Evolutionary conservation across 2,888 invertebrate species (phyloP).

Genomic region (Malthinus flaveolus): DNA sequence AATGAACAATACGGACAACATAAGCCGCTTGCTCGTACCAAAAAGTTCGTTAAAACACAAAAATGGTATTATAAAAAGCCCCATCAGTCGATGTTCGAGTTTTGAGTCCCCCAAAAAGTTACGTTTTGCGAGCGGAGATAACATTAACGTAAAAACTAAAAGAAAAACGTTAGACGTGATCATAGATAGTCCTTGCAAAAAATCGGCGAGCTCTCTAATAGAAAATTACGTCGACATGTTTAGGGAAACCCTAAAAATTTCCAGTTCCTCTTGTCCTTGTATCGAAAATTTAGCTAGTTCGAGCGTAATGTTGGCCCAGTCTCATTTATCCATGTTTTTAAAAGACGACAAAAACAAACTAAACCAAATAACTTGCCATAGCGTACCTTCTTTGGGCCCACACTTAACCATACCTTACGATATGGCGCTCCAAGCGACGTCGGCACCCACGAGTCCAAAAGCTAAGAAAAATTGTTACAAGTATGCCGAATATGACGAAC

Average conservation of each 20-base stretch:
- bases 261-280: conserved; percentile 74
- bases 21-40: conserved; percentile 50
- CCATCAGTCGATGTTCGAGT: conserved; percentile 71
- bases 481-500: conserved; percentile 45
- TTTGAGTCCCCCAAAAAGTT: conserved; percentile 83
- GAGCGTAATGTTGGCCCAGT: conserved; percentile 47
- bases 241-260: conserved; percentile 49
- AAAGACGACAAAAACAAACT: conserved; percentile 36
- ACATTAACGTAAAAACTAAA: conserved; percentile 57
- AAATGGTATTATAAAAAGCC: conserved; percentile 60
- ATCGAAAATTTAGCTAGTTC: conserved; percentile 62
- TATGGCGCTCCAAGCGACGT: conserved; percentile 42
- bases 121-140: conserved; percentile 74
- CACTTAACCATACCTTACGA: conserved; percentile 42
- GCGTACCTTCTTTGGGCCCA: conserved; percentile 47
- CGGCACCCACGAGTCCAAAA: conserved; percentile 48
- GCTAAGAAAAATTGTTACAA: conserved; percentile 36
- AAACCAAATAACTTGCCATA: conserved; percentile 41
- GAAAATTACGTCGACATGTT: conserved; percentile 59
- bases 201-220: conserved; percentile 55
- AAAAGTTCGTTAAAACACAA: conserved; percentile 74
- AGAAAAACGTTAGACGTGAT: conserved; percentile 57
- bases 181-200: conserved; percentile 61
- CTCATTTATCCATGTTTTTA: conserved; percentile 45
- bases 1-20: conserved; percentile 1